Percentiles rank a stretch among this genome's conserved stretches.
Evolutionary conservation across 37 sponge, comb jelly and placozoan species (phyloP).

Genomic region (Spongilla lacustris): DNA sequence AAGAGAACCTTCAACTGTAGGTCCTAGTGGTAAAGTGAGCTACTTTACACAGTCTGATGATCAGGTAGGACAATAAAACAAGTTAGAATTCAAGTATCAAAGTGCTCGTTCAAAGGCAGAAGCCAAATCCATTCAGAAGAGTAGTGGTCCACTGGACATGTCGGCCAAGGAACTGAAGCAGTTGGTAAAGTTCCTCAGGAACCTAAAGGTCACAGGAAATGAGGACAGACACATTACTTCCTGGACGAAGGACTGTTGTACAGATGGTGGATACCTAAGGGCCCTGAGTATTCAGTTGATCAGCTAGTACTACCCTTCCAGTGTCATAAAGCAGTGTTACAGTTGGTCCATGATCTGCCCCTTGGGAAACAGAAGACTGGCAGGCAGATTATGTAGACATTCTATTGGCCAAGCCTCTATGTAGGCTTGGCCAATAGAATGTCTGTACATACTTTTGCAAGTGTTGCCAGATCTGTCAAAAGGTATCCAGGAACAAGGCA

Average conservation of each 20-base stretch:
- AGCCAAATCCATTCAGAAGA: background rate
- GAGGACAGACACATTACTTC: background rate
- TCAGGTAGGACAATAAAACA: no score
- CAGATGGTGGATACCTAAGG: background rate
- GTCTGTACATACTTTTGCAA: background rate
- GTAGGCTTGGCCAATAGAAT: no score
- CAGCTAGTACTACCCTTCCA: slow-evolving; percentile 24
- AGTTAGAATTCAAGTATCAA: no score
- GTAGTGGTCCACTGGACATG: background rate
- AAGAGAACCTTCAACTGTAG: no score
- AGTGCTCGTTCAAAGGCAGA: no score
- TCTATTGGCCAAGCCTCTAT: background rate
- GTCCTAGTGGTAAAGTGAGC: no score
- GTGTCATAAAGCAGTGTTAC: slow-evolving; percentile 6
- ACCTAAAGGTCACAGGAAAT: background rate
- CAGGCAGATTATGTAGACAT: background rate
- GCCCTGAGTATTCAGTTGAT: background rate
- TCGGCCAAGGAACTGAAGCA: background rate
- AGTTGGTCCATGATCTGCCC: slow-evolving; percentile 21
- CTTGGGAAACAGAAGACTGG: background rate
- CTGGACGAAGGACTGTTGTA: background rate
- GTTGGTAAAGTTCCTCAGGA: background rate
- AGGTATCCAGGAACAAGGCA: background rate
- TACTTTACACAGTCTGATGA: no score
- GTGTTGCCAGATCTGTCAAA: slow-evolving; percentile 28